These are phyloP conservation scores for Uria aalge DNA, from an alignment of 2,113 vertebrate genomes.

Conservation along the genomic window DNA sequence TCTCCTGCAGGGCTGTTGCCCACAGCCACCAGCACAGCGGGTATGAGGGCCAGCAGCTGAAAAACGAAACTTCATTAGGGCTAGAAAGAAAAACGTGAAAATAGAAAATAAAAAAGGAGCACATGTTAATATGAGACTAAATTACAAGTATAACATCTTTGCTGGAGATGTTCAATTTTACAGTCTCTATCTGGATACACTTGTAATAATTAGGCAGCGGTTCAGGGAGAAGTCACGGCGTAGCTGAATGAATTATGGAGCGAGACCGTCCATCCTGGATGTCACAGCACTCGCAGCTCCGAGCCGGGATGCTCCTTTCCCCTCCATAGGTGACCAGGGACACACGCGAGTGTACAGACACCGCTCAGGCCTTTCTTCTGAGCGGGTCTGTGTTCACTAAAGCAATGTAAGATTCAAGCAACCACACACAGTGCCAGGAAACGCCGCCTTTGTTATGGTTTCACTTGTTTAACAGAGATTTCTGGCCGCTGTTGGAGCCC, in stretches of 20 bases:
- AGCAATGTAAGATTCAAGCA: fast-evolving
- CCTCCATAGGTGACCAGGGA: fast-evolving
- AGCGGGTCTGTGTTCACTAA: neutral
- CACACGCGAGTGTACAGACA: fast-evolving
- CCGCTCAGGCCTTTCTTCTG: neutral
- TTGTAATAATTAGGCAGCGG: neutral
- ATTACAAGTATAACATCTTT: neutral
- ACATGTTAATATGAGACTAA: neutral
- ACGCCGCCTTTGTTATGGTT: fast-evolving
- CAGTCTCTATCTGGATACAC: neutral
- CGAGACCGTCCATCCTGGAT: fast-evolving
- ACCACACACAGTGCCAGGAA: fast-evolving
- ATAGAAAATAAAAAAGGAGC: neutral
- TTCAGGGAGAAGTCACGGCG: neutral
- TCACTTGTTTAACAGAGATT: neutral
- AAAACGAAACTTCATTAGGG: neutral
- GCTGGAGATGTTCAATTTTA: conserved; percentile 9
- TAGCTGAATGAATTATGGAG: neutral
- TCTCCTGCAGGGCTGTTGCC: neutral
- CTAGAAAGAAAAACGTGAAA: neutral
- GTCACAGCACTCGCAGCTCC: fast-evolving
- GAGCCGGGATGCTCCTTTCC: fast-evolving
- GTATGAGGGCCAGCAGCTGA: neutral
- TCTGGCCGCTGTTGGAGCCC: neutral
- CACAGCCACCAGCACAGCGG: neutral